Evolutionary conservation across 2,888 invertebrate species (phyloP).

Genomic region (Heliconius ismenius): DNA sequence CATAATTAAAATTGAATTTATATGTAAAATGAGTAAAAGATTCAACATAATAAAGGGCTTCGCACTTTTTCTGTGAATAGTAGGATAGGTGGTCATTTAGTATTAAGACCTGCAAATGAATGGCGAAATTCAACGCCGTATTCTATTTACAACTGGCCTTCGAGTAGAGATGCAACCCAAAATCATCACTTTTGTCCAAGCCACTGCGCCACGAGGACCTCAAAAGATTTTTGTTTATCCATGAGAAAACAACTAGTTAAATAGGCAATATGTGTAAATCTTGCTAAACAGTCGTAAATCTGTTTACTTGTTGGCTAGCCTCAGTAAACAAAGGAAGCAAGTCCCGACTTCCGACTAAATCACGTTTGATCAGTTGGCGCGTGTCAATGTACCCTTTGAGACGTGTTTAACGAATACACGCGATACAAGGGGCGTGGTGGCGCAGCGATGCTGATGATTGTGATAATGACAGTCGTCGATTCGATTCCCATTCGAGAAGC

Average conservation of each 20-base stretch:
- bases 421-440: neutral
- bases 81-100: no score
- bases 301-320: neutral
- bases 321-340: conserved; percentile 25
- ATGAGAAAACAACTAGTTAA: neutral
- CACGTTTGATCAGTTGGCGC: conserved; percentile 19
- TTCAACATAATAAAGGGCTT: no score
- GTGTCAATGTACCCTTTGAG: conserved; percentile 13
- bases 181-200: no score
- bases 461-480: neutral
- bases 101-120: no score
- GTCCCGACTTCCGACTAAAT: conserved; percentile 30
- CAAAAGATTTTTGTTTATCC: neutral
- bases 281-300: neutral
- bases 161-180: no score
- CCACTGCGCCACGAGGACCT: no score
- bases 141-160: no score
- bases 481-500: neutral
- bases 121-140: no score
- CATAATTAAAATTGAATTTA: no score
- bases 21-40: no score
- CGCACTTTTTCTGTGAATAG: no score
- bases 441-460: neutral
- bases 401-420: neutral
- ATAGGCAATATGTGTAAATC: neutral